Evolutionary conservation across 2,113 vertebrate species (phyloP), one percentile per base, ranked within the genome.

Genomic region (Penelope pileata): DNA sequence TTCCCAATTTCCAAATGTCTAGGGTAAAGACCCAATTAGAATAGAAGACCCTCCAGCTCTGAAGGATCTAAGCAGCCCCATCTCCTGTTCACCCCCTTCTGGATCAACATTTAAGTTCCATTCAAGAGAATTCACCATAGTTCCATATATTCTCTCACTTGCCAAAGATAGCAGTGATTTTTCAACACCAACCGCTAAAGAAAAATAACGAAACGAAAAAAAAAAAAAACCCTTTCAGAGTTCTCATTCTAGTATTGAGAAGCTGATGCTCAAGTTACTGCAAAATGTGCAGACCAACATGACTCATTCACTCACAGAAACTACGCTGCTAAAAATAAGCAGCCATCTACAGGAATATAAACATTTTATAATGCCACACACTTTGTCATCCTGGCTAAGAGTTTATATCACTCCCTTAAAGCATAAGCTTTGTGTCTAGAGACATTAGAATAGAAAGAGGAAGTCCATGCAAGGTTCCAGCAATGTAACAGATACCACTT

Each of bases 251-350:
- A 67, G n/a, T 23, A 92, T 1, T 50, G 62, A 66, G 84, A 82
- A 86, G 83, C 34, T 86, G 87, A 82, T 30, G 67, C 27, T 82
- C 56, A 58, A 94, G 58, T 36, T 60, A 81, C 73, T 90, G 62
- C 60, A 93, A 95, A 94, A 88, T 27, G 59, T 56, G 72, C 32
- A 87, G 88, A 47, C 48, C 76, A 90, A 50, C 50, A 45, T 96
- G 94, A 97, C 58, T 95, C 92, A 97, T 50, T 96, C 77, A 87
- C 22, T 86, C 45, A 47, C 75, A 90, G 83, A 93, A 93, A 95
- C 86, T 83, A 86, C 72, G n/a, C 6, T 84, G 58, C 83, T 85
- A 92, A 95, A 92, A 95, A 95, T 91, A 93, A 82, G 69, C 56
- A 84, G 36, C 6, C 2, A 91, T 90, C 69, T 93, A 86, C 94